phyloP scores from a whole-genome alignment of 2,797 vertebrate genomes.

The Gymnocypris eckloni region DNA sequence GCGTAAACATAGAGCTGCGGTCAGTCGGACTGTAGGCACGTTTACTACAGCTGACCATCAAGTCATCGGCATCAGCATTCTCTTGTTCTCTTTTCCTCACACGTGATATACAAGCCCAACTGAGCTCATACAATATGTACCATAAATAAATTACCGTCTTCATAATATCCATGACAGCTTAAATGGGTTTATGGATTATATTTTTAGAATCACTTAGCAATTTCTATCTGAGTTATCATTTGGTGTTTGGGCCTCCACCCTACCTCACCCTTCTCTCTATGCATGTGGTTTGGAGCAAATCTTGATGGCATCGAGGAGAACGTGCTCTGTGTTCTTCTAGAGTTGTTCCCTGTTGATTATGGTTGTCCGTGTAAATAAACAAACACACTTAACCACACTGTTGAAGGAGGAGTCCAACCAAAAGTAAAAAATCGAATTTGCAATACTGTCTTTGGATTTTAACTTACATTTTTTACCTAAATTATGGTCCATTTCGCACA shows the following conservation, averaged over 20 bases:
- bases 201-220: slow-evolving; percentile 11
- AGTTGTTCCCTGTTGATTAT: not conserved
- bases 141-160: slow-evolving; percentile 39
- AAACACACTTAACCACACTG: not conserved
- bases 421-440: not conserved
- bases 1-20: not conserved
- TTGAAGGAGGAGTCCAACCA: not conserved
- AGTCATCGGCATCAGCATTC: not conserved
- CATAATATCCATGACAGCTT: slow-evolving; percentile 42
- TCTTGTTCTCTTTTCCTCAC: not conserved
- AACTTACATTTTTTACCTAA: not conserved
- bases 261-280: not conserved
- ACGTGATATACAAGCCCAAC: slow-evolving; percentile 19
- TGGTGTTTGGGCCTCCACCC: slow-evolving; percentile 14
- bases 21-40: slow-evolving; percentile 9
- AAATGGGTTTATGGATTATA: slow-evolving; percentile 11
- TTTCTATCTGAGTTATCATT: slow-evolving; percentile 23
- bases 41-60: not conserved
- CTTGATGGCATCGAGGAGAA: not conserved
- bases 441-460: not conserved
- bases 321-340: not conserved
- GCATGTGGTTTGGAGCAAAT: slow-evolving; percentile 27
- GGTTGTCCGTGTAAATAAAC: not conserved
- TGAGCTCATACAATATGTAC: slow-evolving; percentile 1
- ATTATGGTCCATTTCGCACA: not conserved